These are phyloP conservation scores for Apis cerana DNA, from an alignment of 1,140 invertebrate species.

Conservation along the genomic window DNA sequence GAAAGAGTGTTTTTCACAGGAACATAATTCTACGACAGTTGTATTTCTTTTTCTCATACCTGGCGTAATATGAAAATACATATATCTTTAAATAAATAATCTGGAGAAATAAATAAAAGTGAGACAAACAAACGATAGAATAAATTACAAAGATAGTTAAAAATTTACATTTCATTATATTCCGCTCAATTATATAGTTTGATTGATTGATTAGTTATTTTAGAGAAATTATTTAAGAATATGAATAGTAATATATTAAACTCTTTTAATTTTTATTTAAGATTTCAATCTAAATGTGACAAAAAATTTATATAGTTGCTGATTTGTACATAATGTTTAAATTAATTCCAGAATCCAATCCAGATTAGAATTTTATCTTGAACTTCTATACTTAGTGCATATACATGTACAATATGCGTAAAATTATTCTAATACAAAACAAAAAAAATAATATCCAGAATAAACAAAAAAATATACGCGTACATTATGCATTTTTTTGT, in stretches of 20 bases:
- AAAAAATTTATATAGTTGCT: constrained; percentile 4
- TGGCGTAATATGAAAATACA: background rate
- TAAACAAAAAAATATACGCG: background rate
- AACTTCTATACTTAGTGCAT: background rate
- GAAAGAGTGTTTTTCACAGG: background rate
- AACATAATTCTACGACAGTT: background rate
- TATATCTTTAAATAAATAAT: background rate
- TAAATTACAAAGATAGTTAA: background rate
- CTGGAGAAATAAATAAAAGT: background rate
- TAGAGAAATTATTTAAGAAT: background rate
- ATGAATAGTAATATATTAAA: background rate
- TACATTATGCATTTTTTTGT: background rate
- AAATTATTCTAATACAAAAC: background rate
- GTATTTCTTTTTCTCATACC: background rate
- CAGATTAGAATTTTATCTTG: constrained; percentile 12
- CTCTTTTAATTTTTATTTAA: constrained; percentile 11
- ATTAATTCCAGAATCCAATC: background rate
- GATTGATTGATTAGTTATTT: background rate
- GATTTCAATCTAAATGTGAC: background rate
- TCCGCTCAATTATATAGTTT: constrained; percentile 23
- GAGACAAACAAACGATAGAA: background rate
- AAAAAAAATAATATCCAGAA: background rate
- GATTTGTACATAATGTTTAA: constrained; percentile 22
- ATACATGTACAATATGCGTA: background rate
- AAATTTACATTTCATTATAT: constrained; percentile 26